Conservation (phyloP, 1,140 invertebrate genomes). For the Melanaphis sacchari region DNA sequence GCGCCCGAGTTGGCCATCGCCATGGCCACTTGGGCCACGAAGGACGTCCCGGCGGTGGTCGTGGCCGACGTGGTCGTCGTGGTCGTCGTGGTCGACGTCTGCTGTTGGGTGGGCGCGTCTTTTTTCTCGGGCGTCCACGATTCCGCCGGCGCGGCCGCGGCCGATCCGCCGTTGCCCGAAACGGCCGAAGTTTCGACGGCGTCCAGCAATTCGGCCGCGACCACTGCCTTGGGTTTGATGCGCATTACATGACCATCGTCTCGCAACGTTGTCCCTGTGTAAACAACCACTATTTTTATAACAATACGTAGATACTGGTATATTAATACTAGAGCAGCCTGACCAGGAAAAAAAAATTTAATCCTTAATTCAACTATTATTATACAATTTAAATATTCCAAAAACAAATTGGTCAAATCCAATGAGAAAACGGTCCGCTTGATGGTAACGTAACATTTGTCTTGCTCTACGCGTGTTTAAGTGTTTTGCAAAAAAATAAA, state of each 20-base stretch:
- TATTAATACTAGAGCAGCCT: too few species aligned
- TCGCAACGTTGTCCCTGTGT: slow-evolving; percentile 63
- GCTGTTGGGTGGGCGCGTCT: background rate
- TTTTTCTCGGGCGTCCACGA: slow-evolving; percentile 42
- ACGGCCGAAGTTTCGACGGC: background rate
- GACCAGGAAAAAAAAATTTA: background rate
- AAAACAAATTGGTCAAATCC: too few species aligned
- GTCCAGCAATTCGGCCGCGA: slow-evolving; percentile 7
- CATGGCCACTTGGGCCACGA: slow-evolving; percentile 63
- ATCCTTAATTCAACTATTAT: too few species aligned
- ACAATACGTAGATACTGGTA: background rate
- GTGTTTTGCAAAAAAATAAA: too few species aligned
- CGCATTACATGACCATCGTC: slow-evolving; percentile 62
- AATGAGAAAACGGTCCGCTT: too few species aligned
- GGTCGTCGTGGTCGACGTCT: slow-evolving; percentile 29
- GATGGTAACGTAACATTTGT: too few species aligned
- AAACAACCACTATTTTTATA: slow-evolving; percentile 24
- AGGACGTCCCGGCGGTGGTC: slow-evolving; percentile 17
- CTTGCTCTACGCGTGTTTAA: too few species aligned
- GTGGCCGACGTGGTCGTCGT: slow-evolving; percentile 38
- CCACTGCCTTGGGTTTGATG: slow-evolving; percentile 57
- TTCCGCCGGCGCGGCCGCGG: background rate
- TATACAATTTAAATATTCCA: background rate
- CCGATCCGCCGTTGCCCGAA: background rate
- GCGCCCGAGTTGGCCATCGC: slow-evolving; percentile 62